Evolutionary conservation across 2,797 vertebrate species (phyloP).

Genomic region (Chiloscyllium punctatum): DNA sequence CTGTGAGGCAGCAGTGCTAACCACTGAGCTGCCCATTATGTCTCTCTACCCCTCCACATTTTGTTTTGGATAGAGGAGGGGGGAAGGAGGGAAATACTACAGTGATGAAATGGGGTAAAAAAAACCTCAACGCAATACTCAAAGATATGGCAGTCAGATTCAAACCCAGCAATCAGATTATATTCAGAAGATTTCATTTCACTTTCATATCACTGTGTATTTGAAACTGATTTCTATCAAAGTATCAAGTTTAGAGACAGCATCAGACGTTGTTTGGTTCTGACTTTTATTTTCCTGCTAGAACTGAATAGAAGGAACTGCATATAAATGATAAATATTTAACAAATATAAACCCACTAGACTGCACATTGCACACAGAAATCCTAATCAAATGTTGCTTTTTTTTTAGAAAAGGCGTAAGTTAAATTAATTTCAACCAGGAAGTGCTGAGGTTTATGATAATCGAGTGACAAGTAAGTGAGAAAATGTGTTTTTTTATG

Average conservation of each 20-base stretch:
- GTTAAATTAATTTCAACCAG: neutral
- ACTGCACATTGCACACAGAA: neutral
- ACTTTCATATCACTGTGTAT: neutral
- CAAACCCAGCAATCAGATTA: neutral
- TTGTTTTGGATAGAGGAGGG: too few relatives aligned
- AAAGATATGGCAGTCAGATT: neutral
- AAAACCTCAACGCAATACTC: neutral
- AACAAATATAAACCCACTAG: neutral
- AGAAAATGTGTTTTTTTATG: constrained; percentile 54
- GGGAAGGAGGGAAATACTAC: too few relatives aligned
- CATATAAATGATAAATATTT: neutral
- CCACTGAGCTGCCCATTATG: too few relatives aligned
- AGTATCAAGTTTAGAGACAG: neutral
- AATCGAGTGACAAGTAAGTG: constrained; percentile 49
- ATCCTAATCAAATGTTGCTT: neutral
- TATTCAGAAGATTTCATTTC: neutral
- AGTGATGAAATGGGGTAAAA: too few relatives aligned
- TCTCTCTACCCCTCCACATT: too few relatives aligned
- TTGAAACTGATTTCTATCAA: neutral
- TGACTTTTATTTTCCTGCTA: neutral
- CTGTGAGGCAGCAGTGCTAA: too few relatives aligned
- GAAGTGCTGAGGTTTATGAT: constrained; percentile 44
- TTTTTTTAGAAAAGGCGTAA: neutral
- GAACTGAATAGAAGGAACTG: neutral
- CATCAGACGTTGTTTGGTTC: neutral